Evolutionary conservation across 2,797 vertebrate species (phyloP), one percentile per base, ranked within the genome.

Genomic region (Lepus oiostolus): DNA sequence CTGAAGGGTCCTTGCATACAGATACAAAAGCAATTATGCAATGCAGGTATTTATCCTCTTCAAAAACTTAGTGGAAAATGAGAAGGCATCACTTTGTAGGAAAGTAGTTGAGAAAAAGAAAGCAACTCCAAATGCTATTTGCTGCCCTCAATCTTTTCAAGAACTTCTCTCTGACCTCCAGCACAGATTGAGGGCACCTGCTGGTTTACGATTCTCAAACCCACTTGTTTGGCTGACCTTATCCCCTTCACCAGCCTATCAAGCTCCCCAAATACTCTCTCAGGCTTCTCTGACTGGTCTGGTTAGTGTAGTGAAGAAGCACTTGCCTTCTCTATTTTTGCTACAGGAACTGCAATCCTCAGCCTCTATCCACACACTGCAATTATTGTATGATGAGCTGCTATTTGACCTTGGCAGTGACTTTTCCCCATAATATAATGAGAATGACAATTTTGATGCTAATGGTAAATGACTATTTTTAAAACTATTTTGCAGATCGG

Each of bases 21-120:
- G 19, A 7, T 2, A 72, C 63, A 60, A 95, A 97, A 63, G 3
- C 62, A 96, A 83, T 88, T 94, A 88, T 54, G 7, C 54, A 32
- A 75, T 81, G 24, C 0, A 82, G 35, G 3, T 42, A 72, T 95
- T 91, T 93, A 90, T 52, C 32, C 13, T 74, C 54, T 85, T 95
- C 50, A 83, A 92, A 96, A 76, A 93, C 30, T 70, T 86, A 52
- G n/a, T 79, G 65, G 28, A 89, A 95, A 97, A 28, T 10, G 68
- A 89, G 6, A 89, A 58, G 42, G 35, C 30, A 16, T 70, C 77
- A 50, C 8, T 17, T 10, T 84, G 84, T 82, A 92, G 82, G 87
- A 91, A 74, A 68, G 2, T 63, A 95, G 84, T 3, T 58, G 68
- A 70, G 62, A 72, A 75, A 47, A 75, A 26, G 9, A 85, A 80